These are phyloP conservation scores for Drosophila atroscutellata DNA, from an alignment of 2,888 invertebrate genomes.

Conservation along the genomic window DNA sequence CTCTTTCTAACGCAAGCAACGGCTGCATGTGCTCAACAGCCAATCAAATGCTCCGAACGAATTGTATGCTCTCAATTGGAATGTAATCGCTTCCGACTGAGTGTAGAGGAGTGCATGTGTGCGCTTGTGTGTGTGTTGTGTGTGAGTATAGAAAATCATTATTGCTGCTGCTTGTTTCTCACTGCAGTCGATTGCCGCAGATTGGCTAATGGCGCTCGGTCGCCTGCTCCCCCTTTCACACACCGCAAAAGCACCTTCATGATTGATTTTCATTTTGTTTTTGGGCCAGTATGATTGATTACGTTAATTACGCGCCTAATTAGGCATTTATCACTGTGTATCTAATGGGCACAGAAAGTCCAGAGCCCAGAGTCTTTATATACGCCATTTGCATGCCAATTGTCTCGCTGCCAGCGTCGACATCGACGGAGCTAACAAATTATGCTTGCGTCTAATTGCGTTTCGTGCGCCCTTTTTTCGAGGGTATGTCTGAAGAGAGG, in stretches of 20 bases:
- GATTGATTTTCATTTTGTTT: constrained; percentile 60
- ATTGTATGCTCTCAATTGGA: constrained; percentile 38
- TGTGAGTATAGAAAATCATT: constrained; percentile 29
- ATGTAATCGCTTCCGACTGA: constrained; percentile 36
- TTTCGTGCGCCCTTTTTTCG: constrained; percentile 66
- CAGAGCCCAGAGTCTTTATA: constrained; percentile 12
- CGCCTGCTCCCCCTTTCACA: not conserved
- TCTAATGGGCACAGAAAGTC: constrained; percentile 49
- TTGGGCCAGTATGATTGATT: constrained; percentile 75
- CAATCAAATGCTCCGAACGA: constrained; percentile 38
- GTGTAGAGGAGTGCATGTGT: not conserved
- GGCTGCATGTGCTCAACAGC: constrained; percentile 9
- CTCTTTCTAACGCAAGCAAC: constrained; percentile 33
- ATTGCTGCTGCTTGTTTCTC: constrained; percentile 29
- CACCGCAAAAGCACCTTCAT: not conserved
- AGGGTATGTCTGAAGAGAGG: constrained; percentile 5
- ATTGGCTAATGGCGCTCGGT: constrained; percentile 56
- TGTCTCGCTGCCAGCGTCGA: constrained; percentile 24
- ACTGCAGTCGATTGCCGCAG: constrained; percentile 43
- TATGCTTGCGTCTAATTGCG: constrained; percentile 79
- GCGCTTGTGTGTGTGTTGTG: not conserved
- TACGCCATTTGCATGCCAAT: constrained; percentile 60
- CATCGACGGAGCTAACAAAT: constrained; percentile 49
- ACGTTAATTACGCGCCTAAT: constrained; percentile 81
- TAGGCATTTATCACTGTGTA: constrained; percentile 79